These are phyloP conservation scores for Drosophila sordidula DNA, from an alignment of 2,888 invertebrate genomes.

Conservation along the genomic window DNA sequence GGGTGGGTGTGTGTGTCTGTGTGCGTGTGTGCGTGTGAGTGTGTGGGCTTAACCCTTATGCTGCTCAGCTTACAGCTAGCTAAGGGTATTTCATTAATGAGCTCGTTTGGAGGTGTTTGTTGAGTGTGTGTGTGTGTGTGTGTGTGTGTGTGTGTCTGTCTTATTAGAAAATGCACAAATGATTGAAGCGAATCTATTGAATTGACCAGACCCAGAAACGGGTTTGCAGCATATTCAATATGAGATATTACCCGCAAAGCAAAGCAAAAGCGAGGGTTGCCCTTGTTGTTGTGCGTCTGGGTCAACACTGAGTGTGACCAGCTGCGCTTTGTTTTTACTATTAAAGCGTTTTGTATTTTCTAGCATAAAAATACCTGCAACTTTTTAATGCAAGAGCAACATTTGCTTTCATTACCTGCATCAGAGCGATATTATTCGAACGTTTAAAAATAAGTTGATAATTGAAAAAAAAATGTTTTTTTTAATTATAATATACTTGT, in stretches of 20 bases:
- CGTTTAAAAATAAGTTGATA: no score
- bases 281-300: not conserved
- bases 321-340: no score
- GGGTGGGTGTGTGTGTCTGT: not conserved
- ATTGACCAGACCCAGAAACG: conserved; percentile 6
- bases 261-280: not conserved
- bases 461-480: no score
- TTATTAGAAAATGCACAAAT: conserved; percentile 16
- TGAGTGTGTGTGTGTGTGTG: not conserved
- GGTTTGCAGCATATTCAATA: not conserved
- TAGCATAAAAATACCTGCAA: no score
- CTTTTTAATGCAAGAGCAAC: no score
- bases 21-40: not conserved
- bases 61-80: not conserved
- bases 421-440: no score
- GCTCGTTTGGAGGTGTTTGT: conserved; percentile 3
- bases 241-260: not conserved
- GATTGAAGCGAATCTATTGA: conserved; percentile 2
- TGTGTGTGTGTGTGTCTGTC: conserved; percentile 1
- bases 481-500: no score
- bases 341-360: no score
- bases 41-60: not conserved
- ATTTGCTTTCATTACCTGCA: no score
- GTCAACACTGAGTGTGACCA: no score
- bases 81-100: conserved; percentile 36